Evolutionary conservation across 2,797 vertebrate genomes (phyloP), one percentile per base, ranked within the genome.

Genomic region (Chromis chromis): DNA sequence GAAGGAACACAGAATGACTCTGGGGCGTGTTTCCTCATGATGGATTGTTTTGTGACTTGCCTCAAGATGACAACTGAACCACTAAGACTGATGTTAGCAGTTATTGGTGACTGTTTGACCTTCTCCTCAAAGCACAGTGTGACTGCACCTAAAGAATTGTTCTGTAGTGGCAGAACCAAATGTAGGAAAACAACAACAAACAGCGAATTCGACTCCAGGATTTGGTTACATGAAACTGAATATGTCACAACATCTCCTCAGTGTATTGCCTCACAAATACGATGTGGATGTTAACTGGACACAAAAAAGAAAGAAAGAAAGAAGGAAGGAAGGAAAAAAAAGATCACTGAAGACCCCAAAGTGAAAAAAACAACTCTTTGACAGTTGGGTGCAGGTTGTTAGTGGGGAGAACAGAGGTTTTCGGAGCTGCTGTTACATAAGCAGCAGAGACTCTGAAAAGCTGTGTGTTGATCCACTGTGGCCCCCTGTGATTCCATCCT

Each of bases 391-490:
- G 22, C 67, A 80, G 79, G 82, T 86, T 87, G 83, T 84, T 85
- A 84, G 76, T 65, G 74, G 65, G 67, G 25, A 88, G 82, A 90
- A 88, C 56, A 84, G 71, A 78, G 83, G 49, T 78, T 86, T 36
- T 82, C 27, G 33, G 74, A 76, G 81, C 69, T 52, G 72, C 7
- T 46, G 80, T 91, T 91, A 82, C 84, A 84, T 92, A 90, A 92
- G 80, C 80, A 76, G 77, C 78, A 61, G 81, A 85, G 77, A 84
- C 64, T 88, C 64, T 71, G 82, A 78, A 75, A 88, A 88, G 63
- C 75, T 79, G 83, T 24, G 46, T 87, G 83, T 80, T 86, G 82
- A 90, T 87, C 85, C 11, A 12, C 71, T 56, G 72, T 66, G 70
- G 46, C 79, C 82, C 86, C 82, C 68, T 82, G 85, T 66, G 89